These are phyloP conservation scores for Eilema griseolum DNA, from an alignment of 2,888 invertebrate species.

Conservation along the genomic window DNA sequence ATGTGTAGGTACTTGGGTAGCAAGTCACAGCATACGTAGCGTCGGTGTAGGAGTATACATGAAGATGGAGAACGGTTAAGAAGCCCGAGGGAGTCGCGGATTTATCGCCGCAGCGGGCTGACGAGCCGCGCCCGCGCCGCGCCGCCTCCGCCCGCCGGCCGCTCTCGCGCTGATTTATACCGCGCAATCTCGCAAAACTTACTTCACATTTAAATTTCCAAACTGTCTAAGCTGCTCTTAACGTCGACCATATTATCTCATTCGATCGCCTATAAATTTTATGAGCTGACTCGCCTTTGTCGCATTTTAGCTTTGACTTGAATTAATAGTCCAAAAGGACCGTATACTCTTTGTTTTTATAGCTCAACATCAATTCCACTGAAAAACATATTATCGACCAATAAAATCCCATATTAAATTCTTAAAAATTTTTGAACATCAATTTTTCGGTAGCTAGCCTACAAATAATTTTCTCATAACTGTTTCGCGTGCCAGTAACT, in stretches of 20 bases:
- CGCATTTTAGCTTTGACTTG: slow-evolving; percentile 78
- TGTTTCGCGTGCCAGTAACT: slow-evolving; percentile 66
- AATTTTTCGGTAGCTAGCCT: slow-evolving; percentile 29
- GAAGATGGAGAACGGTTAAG: slow-evolving; percentile 80
- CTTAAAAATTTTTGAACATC: slow-evolving; percentile 17
- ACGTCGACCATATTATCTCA: slow-evolving; percentile 87
- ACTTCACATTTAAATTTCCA: slow-evolving; percentile 87
- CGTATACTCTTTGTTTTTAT: slow-evolving; percentile 71
- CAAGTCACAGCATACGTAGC: slow-evolving; percentile 34
- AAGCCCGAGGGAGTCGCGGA: slow-evolving; percentile 83
- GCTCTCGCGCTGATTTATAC: slow-evolving; percentile 83
- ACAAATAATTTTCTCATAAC: slow-evolving; percentile 56
- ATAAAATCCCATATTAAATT: slow-evolving; percentile 40
- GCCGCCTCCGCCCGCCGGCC: slow-evolving; percentile 60
- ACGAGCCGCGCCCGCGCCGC: slow-evolving; percentile 69
- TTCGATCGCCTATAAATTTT: slow-evolving; percentile 87
- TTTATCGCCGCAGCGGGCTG: slow-evolving; percentile 80
- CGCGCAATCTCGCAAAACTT: slow-evolving; percentile 87
- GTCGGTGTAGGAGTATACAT: slow-evolving; percentile 61
- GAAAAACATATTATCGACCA: slow-evolving; percentile 50
- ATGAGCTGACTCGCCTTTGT: slow-evolving; percentile 85
- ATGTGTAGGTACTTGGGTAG: slow-evolving; percentile 38
- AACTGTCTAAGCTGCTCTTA: slow-evolving; percentile 87
- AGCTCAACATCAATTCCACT: slow-evolving; percentile 52
- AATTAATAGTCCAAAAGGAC: slow-evolving; percentile 79